Evolutionary conservation across 2,113 vertebrate species (phyloP).

Genomic region (Coregonus clupeaformis): DNA sequence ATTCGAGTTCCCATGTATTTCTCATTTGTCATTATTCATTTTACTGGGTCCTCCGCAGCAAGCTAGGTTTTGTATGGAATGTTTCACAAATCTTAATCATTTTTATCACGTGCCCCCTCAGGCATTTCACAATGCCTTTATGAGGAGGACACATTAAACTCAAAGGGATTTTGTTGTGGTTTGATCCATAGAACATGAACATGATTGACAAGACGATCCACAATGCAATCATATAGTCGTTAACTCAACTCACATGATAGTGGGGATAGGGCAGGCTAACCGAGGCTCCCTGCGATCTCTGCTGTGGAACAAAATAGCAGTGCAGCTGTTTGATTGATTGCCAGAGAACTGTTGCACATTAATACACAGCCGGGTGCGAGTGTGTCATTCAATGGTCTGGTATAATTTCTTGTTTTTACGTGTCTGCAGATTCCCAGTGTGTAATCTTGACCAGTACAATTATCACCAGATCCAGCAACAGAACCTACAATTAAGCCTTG

Average conservation of each 20-base stretch:
- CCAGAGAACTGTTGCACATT: slow-evolving; percentile 9
- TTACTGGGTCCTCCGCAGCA: not conserved
- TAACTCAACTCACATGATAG: not conserved
- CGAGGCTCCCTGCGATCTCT: too few species aligned
- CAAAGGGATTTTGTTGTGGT: not conserved
- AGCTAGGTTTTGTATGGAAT: not conserved
- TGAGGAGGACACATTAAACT: not conserved
- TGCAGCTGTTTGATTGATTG: slow-evolving; percentile 32
- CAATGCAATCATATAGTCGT: too few species aligned
- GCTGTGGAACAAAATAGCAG: not conserved
- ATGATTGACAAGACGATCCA: not conserved
- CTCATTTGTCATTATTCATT: not conserved
- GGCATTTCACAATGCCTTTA: not conserved
- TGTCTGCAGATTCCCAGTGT: slow-evolving; percentile 42
- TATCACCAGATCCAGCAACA: slow-evolving; percentile 19
- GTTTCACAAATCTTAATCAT: too few species aligned
- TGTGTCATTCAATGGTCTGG: slow-evolving; percentile 25
- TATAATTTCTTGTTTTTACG: slow-evolving; percentile 36
- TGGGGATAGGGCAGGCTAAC: too few species aligned
- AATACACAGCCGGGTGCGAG: slow-evolving; percentile 35
- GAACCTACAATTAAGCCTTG: slow-evolving; percentile 38
- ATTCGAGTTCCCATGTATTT: not conserved
- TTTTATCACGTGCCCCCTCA: not conserved
- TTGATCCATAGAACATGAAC: not conserved
- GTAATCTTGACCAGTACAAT: slow-evolving; percentile 47